phyloP scores from a whole-genome alignment of 1,140 invertebrate genomes.

The Drosophila melanica region DNA sequence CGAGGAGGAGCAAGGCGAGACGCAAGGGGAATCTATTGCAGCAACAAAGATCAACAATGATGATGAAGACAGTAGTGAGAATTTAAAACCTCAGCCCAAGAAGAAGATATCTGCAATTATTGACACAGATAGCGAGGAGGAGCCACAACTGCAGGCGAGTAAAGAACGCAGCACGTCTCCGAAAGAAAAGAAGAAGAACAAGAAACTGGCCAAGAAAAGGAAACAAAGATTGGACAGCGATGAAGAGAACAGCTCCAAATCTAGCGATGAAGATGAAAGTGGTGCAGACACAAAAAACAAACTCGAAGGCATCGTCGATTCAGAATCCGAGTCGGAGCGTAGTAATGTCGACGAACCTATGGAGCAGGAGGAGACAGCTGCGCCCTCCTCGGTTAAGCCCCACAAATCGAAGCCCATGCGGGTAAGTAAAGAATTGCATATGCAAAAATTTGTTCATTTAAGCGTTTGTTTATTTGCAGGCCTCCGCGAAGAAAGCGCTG shows the following conservation, averaged over 20 bases:
- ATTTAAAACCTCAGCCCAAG: constrained; percentile 19
- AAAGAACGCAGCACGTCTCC: neutral
- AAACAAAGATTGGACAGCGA: constrained; percentile 35
- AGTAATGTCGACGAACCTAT: constrained; percentile 34
- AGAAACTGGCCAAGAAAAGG: constrained; percentile 35
- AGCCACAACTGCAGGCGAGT: constrained; percentile 6
- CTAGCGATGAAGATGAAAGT: constrained; percentile 12
- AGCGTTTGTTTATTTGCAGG: constrained; percentile 53
- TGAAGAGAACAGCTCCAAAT: constrained; percentile 7
- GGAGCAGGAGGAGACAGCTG: constrained; percentile 30
- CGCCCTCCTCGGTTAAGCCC: constrained; percentile 17
- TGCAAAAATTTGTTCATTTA: neutral
- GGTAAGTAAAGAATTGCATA: constrained; percentile 18
- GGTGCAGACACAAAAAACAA: constrained; percentile 20
- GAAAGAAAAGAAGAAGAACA: constrained; percentile 44
- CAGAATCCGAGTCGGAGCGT: constrained; percentile 59
- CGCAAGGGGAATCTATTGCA: neutral
- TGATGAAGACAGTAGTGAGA: neutral
- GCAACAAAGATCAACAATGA: neutral
- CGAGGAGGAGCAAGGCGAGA: neutral
- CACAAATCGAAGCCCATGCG: constrained; percentile 51
- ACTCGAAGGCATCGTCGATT: constrained; percentile 62
- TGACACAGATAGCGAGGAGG: constrained; percentile 42
- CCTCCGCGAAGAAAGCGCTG: constrained; percentile 84
- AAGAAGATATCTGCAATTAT: constrained; percentile 40